Conservation (phyloP, 2,888 invertebrate species). For the Pollenia angustigena region DNA sequence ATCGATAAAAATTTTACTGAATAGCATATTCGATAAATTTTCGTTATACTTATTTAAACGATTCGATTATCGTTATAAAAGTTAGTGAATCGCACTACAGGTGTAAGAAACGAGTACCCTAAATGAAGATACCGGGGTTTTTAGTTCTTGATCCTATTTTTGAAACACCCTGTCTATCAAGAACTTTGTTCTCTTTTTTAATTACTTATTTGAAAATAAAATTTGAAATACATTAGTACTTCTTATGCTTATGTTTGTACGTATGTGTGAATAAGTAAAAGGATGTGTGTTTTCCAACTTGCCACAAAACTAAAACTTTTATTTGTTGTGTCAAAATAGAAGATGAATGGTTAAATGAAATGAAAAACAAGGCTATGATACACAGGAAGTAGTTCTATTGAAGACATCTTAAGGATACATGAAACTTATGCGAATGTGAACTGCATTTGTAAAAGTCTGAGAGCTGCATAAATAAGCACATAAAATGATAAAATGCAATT, state of each 20-base stretch:
- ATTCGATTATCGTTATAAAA: too few relatives aligned
- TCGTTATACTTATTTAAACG: too few relatives aligned
- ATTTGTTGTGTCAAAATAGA: conserved; percentile 53
- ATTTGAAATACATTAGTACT: conserved; percentile 42
- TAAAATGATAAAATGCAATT: conserved; percentile 60
- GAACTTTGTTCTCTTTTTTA: conserved; percentile 20
- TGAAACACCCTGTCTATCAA: conserved; percentile 19
- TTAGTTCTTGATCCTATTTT: too few relatives aligned
- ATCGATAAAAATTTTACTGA: too few relatives aligned
- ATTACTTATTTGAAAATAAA: conserved; percentile 44
- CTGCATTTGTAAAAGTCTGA: not conserved
- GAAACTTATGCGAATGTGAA: not conserved
- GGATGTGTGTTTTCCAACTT: not conserved
- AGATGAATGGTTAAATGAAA: conserved; percentile 52
- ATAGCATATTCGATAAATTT: too few relatives aligned
- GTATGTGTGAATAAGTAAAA: not conserved
- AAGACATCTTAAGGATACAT: conserved; percentile 3
- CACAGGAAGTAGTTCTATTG: not conserved
- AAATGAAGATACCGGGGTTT: too few relatives aligned
- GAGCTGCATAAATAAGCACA: not conserved
- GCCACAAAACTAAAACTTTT: conserved; percentile 42
- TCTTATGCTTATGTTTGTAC: not conserved
- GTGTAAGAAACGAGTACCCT: too few relatives aligned
- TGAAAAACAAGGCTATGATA: conserved; percentile 27
- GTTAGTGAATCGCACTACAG: too few relatives aligned